These are phyloP conservation scores for Delphinapterus leucas DNA, from an alignment of 2,113 vertebrate genomes.

Conservation along the genomic window DNA sequence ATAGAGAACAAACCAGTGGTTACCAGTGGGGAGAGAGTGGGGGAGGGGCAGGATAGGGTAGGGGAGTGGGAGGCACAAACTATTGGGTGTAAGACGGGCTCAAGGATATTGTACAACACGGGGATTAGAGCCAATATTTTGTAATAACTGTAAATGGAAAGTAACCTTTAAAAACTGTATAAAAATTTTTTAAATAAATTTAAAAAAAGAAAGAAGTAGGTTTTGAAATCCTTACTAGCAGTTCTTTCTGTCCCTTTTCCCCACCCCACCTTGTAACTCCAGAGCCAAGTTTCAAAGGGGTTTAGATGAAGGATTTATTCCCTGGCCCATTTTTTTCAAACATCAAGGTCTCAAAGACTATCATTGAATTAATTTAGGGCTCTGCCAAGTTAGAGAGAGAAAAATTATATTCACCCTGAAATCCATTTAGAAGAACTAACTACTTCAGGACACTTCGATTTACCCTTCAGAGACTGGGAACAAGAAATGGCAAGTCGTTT, in stretches of 20 bases:
- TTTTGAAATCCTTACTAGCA: background rate
- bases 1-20: background rate
- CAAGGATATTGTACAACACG: rapidly evolving
- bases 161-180: background rate
- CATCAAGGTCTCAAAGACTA: background rate
- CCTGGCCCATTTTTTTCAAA: background rate
- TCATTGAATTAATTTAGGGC: background rate
- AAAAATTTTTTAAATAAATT: background rate
- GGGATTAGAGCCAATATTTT: background rate
- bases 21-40: background rate
- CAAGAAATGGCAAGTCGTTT: conserved; percentile 37
- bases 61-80: background rate
- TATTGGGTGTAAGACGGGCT: background rate
- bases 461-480: background rate
- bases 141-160: background rate
- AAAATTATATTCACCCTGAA: conserved; percentile 21
- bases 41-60: rapidly evolving
- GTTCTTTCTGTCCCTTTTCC: background rate
- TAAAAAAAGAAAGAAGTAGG: background rate
- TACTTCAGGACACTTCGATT: background rate
- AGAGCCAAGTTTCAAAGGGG: conserved; percentile 12
- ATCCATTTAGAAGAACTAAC: conserved; percentile 25
- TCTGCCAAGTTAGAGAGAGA: background rate
- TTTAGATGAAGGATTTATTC: background rate
- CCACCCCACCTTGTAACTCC: background rate